Evolutionary conservation across 1,140 invertebrate genomes (phyloP).

Genomic region (roundworm (Caenorhabditis elegans)): DNA sequence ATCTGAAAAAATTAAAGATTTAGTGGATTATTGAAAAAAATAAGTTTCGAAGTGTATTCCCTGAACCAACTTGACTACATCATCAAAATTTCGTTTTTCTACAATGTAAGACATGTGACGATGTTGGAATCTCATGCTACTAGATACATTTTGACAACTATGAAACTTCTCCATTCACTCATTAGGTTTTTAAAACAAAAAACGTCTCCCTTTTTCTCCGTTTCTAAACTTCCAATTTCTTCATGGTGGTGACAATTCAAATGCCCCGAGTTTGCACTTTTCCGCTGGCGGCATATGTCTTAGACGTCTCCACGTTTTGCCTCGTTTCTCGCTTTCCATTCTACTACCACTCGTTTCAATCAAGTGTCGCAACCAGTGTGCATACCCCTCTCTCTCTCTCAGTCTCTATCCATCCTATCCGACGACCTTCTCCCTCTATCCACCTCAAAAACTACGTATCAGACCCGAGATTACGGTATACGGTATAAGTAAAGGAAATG

Average conservation of each 20-base stretch:
- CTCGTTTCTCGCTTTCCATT: too few species aligned
- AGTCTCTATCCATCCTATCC: background rate
- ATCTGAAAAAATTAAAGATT: too few species aligned
- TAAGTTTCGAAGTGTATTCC: too few species aligned
- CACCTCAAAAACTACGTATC: constrained; percentile 15
- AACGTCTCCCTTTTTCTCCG: background rate
- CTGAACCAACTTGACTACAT: too few species aligned
- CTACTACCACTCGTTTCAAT: constrained; percentile 3
- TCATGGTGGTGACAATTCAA: background rate
- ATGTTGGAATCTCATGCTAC: too few species aligned
- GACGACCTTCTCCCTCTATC: constrained; percentile 1
- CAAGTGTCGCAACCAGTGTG: constrained; percentile 23
- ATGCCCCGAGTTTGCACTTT: constrained; percentile 27
- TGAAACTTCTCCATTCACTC: too few species aligned
- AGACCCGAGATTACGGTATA: constrained; percentile 14
- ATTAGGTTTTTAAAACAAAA: background rate
- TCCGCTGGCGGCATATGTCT: background rate
- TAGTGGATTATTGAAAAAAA: too few species aligned
- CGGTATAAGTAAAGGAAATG: background rate
- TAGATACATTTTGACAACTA: too few species aligned
- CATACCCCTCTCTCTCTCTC: background rate
- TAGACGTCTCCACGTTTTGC: background rate
- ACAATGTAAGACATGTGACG: too few species aligned
- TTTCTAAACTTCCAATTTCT: background rate
- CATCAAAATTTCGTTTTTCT: too few species aligned